Evolutionary conservation across 1,140 invertebrate genomes (phyloP).

Genomic region (Calephelis nemesis): DNA sequence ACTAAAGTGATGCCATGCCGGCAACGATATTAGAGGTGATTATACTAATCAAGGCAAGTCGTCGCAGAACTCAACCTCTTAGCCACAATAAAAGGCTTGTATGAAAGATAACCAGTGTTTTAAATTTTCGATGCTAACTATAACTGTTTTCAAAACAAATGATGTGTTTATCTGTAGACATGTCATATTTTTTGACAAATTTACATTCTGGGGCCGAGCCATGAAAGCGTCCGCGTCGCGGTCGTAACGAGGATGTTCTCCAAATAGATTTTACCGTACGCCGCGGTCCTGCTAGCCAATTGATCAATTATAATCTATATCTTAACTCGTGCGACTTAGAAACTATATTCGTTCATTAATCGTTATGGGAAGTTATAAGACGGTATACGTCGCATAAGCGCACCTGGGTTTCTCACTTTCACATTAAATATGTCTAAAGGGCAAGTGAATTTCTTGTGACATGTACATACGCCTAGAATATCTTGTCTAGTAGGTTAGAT

Average conservation of each 20-base stretch:
- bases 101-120: too few relatives aligned
- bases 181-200: conserved; percentile 24
- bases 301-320: conserved; percentile 1
- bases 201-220: conserved; percentile 34
- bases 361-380: conserved; percentile 43
- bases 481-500: too few relatives aligned
- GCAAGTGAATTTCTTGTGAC: not conserved
- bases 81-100: too few relatives aligned
- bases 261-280: conserved; percentile 53
- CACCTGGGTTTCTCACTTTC: conserved; percentile 26
- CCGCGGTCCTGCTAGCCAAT: conserved; percentile 38
- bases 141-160: not conserved
- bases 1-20: too few relatives aligned
- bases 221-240: conserved; percentile 24
- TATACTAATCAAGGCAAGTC: too few relatives aligned
- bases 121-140: not conserved
- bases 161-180: not conserved
- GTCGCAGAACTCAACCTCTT: too few relatives aligned
- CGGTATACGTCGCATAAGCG: conserved; percentile 32
- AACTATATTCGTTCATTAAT: not conserved
- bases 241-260: conserved; percentile 40
- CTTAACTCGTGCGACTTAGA: not conserved
- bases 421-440: conserved; percentile 13
- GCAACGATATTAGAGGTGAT: too few relatives aligned
- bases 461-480: not conserved